These are phyloP conservation scores for Ceramica pisi DNA, from an alignment of 2,888 invertebrate species.

Conservation along the genomic window DNA sequence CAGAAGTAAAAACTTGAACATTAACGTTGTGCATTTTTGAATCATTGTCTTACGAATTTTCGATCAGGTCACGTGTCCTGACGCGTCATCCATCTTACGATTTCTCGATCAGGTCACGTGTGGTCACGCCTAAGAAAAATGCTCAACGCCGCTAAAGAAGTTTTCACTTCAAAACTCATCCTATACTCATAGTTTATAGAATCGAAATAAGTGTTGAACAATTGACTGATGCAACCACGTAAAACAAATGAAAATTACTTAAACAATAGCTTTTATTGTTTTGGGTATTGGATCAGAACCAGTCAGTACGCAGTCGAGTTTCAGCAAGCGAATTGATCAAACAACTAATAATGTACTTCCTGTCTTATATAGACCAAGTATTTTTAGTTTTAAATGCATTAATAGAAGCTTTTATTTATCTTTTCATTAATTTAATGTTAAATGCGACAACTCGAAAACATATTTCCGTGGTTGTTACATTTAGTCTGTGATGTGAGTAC, in stretches of 20 bases:
- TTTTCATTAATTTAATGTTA: constrained; percentile 1
- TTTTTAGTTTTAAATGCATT: background rate
- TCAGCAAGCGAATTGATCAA: background rate
- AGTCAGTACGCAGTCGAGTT: background rate
- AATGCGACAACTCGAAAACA: background rate
- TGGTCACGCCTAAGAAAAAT: no score
- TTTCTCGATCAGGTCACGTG: no score
- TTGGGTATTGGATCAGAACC: constrained; percentile 8
- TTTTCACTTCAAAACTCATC: no score
- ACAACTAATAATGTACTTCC: background rate
- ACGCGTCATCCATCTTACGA: no score
- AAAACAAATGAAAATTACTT: constrained; percentile 29
- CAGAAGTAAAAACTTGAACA: no score
- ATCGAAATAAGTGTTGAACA: background rate
- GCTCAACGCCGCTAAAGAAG: no score
- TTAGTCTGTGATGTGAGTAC: background rate
- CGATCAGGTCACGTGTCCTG: no score
- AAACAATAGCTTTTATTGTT: constrained; percentile 49
- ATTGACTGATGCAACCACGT: constrained; percentile 6
- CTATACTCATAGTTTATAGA: constrained; percentile 4
- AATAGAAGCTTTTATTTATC: background rate
- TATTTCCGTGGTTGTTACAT: background rate
- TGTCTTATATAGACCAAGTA: background rate
- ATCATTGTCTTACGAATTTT: no score
- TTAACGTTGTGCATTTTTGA: no score